These are phyloP conservation scores for Tragelaphus imberbis DNA, from an alignment of 2,113 vertebrate species.

Conservation along the genomic window DNA sequence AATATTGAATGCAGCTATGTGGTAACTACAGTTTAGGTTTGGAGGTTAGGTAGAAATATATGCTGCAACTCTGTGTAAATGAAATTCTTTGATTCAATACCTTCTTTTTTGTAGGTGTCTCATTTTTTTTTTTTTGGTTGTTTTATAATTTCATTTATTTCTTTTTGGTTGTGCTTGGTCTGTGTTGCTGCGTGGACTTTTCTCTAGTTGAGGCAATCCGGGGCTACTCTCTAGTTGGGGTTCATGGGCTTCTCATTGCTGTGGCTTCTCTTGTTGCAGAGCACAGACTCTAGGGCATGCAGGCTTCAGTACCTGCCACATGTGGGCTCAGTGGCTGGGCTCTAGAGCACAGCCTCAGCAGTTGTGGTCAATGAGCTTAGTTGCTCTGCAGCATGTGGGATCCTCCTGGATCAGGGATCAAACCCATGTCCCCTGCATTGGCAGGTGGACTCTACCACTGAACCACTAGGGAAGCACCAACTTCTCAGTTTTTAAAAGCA, in stretches of 20 bases:
- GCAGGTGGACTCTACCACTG: background rate
- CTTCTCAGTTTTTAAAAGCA: background rate
- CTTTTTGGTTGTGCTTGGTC: background rate
- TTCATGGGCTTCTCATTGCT: background rate
- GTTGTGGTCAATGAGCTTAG: background rate
- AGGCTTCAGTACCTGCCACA: background rate
- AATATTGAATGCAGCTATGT: background rate
- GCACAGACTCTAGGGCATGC: background rate
- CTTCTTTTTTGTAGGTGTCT: background rate
- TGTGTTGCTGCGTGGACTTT: background rate
- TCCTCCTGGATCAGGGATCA: background rate
- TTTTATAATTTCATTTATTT: background rate
- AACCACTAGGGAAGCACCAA: background rate
- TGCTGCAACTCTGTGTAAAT: background rate
- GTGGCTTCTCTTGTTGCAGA: background rate
- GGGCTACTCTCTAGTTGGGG: background rate
- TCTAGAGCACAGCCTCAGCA: background rate
- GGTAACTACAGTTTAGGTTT: background rate
- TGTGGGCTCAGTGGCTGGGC: background rate
- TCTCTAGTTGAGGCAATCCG: background rate
- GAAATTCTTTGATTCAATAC: background rate
- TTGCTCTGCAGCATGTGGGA: background rate
- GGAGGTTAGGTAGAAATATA: background rate
- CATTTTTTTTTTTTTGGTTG: background rate
- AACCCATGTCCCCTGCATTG: background rate